A percentile compares a stretch with the other conserved stretches of the same genome.
These are phyloP conservation scores for Brachionus sp. DNA, from an alignment of 1,140 invertebrate genomes.

Conservation along the genomic window DNA sequence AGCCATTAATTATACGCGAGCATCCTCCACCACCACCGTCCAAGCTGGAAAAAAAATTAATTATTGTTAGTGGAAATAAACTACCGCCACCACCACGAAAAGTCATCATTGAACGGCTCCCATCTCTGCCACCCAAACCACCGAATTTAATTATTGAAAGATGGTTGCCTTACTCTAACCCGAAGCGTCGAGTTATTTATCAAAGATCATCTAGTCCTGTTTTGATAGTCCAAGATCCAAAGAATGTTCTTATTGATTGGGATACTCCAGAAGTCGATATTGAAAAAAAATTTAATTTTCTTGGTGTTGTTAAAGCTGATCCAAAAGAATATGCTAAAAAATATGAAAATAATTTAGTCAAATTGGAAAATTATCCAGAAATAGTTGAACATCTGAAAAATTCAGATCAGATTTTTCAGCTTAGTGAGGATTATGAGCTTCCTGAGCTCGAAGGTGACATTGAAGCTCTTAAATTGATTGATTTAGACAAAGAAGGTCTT, in stretches of 20 bases:
- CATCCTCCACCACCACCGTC: not conserved
- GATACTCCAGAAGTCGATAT: constrained; percentile 18
- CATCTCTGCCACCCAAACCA: constrained; percentile 30
- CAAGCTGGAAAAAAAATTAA: not conserved
- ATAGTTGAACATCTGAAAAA: not conserved
- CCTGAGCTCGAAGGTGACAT: not conserved
- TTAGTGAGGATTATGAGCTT: not conserved
- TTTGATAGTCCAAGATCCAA: not conserved
- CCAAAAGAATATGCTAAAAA: constrained; percentile 17
- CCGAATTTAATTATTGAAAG: constrained; percentile 30
- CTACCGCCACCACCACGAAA: constrained; percentile 40
- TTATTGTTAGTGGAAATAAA: constrained; percentile 21
- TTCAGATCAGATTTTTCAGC: not conserved
- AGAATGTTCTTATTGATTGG: constrained; percentile 46
- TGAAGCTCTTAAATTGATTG: not conserved
- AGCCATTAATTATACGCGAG: constrained; percentile 35
- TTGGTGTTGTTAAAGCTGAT: constrained; percentile 36
- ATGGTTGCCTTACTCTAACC: constrained; percentile 8
- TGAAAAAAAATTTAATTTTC: not conserved
- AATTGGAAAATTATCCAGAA: not conserved
- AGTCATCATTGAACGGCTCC: constrained; percentile 28
- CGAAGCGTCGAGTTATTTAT: constrained; percentile 26
- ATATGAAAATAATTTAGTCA: not conserved
- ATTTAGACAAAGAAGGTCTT: constrained; percentile 25
- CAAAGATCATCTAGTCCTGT: not conserved